Conservation (phyloP, 2,797 vertebrate genomes). For the Enteromius mattozi region DNA sequence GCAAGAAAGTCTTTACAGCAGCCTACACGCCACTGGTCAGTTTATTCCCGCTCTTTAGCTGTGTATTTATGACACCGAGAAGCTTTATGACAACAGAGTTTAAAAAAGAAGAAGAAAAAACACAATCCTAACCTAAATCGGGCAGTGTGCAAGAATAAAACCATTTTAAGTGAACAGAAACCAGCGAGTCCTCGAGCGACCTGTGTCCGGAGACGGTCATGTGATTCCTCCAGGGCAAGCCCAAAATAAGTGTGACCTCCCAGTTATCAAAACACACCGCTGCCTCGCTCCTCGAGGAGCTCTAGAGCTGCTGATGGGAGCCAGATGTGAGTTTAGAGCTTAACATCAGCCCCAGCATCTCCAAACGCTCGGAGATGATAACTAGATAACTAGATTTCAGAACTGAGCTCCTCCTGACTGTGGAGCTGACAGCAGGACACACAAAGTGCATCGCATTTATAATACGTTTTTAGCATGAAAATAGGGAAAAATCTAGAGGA, state of each 20-base stretch:
- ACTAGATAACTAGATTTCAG: not conserved
- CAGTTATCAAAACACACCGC: slow-evolving; percentile 76
- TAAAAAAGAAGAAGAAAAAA: not conserved
- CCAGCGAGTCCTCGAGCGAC: slow-evolving; percentile 56
- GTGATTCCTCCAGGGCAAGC: slow-evolving; percentile 74
- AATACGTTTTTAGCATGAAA: not conserved
- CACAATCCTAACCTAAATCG: not conserved
- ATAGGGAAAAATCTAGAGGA: not conserved
- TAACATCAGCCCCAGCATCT: not conserved
- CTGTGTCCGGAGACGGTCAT: slow-evolving; percentile 65
- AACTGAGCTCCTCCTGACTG: not conserved
- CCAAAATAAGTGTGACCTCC: slow-evolving; percentile 78
- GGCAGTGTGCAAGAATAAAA: not conserved
- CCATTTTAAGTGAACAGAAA: not conserved
- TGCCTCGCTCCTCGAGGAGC: slow-evolving; percentile 66
- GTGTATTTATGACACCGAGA: too few species aligned
- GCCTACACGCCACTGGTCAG: too few species aligned
- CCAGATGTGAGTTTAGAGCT: slow-evolving; percentile 61
- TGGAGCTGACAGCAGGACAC: not conserved
- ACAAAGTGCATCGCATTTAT: not conserved
- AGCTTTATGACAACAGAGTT: too few species aligned
- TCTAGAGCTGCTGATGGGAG: slow-evolving; percentile 69
- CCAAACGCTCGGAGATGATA: not conserved
- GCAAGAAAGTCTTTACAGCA: too few species aligned
- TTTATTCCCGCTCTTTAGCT: too few species aligned